Percentiles rank a stretch among this genome's conserved stretches.
These are phyloP conservation scores for Metalampra italica DNA, from an alignment of 2,888 invertebrate species.

Conservation along the genomic window DNA sequence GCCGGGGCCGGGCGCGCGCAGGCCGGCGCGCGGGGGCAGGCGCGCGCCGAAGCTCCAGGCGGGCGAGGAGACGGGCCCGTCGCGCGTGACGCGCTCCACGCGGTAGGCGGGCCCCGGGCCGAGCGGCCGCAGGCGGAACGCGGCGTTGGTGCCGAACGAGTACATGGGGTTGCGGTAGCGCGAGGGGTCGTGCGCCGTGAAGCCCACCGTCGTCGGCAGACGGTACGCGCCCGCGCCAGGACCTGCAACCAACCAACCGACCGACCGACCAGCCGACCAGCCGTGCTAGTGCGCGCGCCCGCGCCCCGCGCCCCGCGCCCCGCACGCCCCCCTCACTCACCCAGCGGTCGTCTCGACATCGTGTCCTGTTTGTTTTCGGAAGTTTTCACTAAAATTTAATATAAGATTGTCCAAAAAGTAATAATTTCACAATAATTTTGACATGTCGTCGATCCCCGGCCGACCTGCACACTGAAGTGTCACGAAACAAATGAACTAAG, in stretches of 20 bases:
- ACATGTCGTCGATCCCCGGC: conserved; percentile 1
- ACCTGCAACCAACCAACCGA: conserved; percentile 72
- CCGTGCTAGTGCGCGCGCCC: too few species aligned
- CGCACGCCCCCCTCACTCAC: too few species aligned
- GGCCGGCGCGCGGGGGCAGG: conserved; percentile 25
- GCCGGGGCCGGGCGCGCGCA: conserved; percentile 80
- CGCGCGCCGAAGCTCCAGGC: conserved; percentile 73
- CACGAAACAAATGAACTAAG: conserved; percentile 9
- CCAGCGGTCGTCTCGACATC: conserved; percentile 49
- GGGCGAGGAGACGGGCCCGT: conserved; percentile 62
- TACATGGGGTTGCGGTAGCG: conserved; percentile 81
- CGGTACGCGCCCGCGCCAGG: conserved; percentile 83
- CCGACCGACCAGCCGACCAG: too few species aligned
- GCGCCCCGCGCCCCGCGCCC: too few species aligned
- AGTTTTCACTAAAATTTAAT: conserved; percentile 38
- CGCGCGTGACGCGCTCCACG: conserved; percentile 59
- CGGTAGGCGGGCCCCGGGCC: conserved; percentile 70
- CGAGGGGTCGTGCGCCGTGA: conserved; percentile 79
- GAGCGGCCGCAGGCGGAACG: conserved; percentile 61
- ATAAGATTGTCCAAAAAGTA: neutral
- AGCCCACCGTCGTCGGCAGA: conserved; percentile 81
- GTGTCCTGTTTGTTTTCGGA: conserved; percentile 16
- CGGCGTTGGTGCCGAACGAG: conserved; percentile 73
- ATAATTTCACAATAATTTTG: conserved; percentile 17
- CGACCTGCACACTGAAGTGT: neutral